Evolutionary conservation across 2,797 vertebrate species (phyloP), one percentile per base, ranked within the genome.

Genomic region (Paguma larvata): DNA sequence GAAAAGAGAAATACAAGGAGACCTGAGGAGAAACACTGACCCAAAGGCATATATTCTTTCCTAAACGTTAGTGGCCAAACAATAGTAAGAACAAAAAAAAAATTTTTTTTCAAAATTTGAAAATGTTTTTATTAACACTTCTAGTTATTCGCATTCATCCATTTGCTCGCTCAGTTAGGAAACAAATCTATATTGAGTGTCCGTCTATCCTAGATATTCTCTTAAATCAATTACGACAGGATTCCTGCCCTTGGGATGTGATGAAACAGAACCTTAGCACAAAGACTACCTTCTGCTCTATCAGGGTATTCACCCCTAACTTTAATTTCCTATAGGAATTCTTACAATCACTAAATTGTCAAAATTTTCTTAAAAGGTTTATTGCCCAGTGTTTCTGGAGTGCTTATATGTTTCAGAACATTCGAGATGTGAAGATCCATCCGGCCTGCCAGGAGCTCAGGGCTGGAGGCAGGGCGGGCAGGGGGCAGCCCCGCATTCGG

Each of bases 401-500:
- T 25, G 7, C 23, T n/a, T 30, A 51, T 56, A 1, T 11, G 27
- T 38, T 51, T 86, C 46, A 83, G 87, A 83, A 70, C 6, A 18
- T 3, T 32, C 12, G 70, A 67, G 8, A 63, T 12, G 41, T 27
- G 68, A 80, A 70, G 15, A 23, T 19, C 27, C 12, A 9, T 15
- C 12, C 6, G 25, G 53, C 13, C n/a, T 6, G 6, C 8, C 14
- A 53, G 62, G 27, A 46, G 27, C 5, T 7, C 19, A 12, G 59
- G 30, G 0, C 11, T 63, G 12, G 25, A 19, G 34, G 38, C n/a
- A 30, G 23, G 23, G 13, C 3, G 3, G 19, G 68, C 5, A 6
- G 2, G n/a, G 13, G 30, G 1, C 30, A 73, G 16, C 18, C 7
- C 6, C 7, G 41, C 41, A 53, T 5, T 16, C 44, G 30, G 41